These are phyloP conservation scores for Lasioglossum calceatum DNA, from an alignment of 2,888 invertebrate genomes.

Conservation along the genomic window DNA sequence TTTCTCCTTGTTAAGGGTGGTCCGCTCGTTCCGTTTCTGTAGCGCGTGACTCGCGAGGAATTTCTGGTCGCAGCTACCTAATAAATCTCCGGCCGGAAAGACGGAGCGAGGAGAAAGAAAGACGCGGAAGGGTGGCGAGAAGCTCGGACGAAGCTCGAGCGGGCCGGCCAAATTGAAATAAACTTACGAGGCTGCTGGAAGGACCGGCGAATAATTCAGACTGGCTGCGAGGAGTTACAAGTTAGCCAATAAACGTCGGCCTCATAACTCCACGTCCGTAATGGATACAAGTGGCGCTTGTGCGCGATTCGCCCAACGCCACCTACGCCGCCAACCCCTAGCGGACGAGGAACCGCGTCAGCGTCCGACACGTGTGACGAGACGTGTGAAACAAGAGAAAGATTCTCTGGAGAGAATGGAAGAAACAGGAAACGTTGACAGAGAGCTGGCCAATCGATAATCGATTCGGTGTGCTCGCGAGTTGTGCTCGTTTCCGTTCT, in stretches of 20 bases:
- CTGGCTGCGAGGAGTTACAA: constrained; percentile 74
- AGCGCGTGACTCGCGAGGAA: constrained; percentile 38
- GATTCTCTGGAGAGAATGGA: background rate
- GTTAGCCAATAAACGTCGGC: constrained; percentile 79
- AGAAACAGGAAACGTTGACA: constrained; percentile 21
- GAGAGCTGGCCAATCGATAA: constrained; percentile 20
- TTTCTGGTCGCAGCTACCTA: constrained; percentile 47
- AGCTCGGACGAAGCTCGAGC: constrained; percentile 18
- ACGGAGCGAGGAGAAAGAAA: constrained; percentile 32
- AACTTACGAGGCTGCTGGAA: constrained; percentile 73
- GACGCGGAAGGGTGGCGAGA: constrained; percentile 4
- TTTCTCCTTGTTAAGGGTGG: background rate
- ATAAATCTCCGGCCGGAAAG: constrained; percentile 63
- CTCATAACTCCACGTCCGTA: constrained; percentile 75
- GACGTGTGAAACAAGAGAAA: constrained; percentile 8
- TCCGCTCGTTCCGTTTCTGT: background rate
- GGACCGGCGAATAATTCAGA: constrained; percentile 75
- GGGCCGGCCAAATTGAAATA: constrained; percentile 76
- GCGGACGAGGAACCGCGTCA: background rate
- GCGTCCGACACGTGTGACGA: background rate
- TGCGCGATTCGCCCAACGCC: constrained; percentile 32
- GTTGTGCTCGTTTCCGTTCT: constrained; percentile 32
- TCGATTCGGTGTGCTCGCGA: constrained; percentile 3
- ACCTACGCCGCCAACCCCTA: constrained; percentile 9
- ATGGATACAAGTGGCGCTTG: constrained; percentile 73